Conservation (phyloP, 53 echinoderm and acorn worm genomes). For the Glandiceps talaboti region DNA sequence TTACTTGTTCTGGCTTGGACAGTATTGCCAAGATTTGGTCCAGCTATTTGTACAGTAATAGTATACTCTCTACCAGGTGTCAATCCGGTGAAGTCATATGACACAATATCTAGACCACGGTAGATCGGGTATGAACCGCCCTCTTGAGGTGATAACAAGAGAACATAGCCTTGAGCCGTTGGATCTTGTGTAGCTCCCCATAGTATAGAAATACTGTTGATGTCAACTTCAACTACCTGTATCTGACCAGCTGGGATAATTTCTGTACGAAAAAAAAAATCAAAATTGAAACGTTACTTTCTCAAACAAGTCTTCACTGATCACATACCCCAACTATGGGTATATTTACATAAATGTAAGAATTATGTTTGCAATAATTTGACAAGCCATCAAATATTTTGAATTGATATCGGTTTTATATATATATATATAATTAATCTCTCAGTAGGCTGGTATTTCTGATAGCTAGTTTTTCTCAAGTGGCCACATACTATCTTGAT, state of each 20-base stretch:
- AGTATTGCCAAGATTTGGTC: background rate
- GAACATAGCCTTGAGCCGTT: slow-evolving; percentile 11
- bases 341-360: no score
- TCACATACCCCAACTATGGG: no score
- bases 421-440: no score
- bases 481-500: no score
- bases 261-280: no score
- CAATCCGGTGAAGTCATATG: slow-evolving; percentile 22
- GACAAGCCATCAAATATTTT: no score
- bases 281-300: no score
- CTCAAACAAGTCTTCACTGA: no score
- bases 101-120: background rate
- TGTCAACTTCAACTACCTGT: slow-evolving; percentile 14
- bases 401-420: no score
- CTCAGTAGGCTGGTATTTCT: no score
- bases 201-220: slow-evolving; percentile 23
- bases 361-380: no score
- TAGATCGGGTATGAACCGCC: slow-evolving; percentile 8
- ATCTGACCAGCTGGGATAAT: slow-evolving; percentile 22
- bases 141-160: slow-evolving; percentile 6
- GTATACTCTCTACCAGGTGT: slow-evolving; percentile 43
- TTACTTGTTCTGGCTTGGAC: background rate
- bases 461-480: no score
- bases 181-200: slow-evolving; percentile 34
- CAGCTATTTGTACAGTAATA: slow-evolving; percentile 17